These are phyloP conservation scores for Ophioderma brevispina DNA, from an alignment of 35 echinoderm and acorn worm genomes.

Conservation along the genomic window DNA sequence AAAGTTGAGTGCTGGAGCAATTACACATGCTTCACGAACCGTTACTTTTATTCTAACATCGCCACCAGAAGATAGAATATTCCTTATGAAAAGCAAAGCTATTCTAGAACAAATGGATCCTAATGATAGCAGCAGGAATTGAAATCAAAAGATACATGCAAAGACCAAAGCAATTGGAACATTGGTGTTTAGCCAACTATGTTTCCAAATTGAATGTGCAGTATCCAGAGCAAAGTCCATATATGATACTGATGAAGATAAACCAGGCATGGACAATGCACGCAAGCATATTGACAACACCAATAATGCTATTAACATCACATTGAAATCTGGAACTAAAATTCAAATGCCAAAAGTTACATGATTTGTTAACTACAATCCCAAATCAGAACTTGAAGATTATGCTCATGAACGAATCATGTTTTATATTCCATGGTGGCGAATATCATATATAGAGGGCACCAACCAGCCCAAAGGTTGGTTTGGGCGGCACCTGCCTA, in stretches of 20 bases:
- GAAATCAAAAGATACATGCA: too few relatives aligned
- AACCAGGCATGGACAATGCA: not conserved
- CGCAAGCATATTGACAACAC: not conserved
- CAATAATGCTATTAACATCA: not conserved
- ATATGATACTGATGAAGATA: not conserved
- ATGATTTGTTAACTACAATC: not conserved
- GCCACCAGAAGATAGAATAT: not conserved
- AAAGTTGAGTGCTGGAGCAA: too few relatives aligned
- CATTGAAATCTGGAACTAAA: not conserved
- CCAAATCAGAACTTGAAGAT: not conserved
- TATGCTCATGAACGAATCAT: not conserved
- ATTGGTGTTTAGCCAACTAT: conserved; percentile 53
- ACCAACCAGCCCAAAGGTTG: not conserved
- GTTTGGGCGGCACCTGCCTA: too few relatives aligned
- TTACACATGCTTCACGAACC: conserved; percentile 18
- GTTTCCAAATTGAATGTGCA: too few relatives aligned
- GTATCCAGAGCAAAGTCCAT: not conserved
- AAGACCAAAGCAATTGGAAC: conserved; percentile 46
- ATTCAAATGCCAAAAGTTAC: not conserved
- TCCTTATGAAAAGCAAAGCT: conserved; percentile 6
- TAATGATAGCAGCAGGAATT: conserved; percentile 27
- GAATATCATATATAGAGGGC: not conserved
- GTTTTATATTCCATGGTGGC: not conserved
- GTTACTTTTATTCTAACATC: too few relatives aligned
- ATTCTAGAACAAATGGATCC: conserved; percentile 36